Percentiles rank a stretch among this genome's conserved stretches.
These are phyloP conservation scores for Notospermus geniculatus DNA, from an alignment of 1,140 invertebrate genomes.

Conservation along the genomic window DNA sequence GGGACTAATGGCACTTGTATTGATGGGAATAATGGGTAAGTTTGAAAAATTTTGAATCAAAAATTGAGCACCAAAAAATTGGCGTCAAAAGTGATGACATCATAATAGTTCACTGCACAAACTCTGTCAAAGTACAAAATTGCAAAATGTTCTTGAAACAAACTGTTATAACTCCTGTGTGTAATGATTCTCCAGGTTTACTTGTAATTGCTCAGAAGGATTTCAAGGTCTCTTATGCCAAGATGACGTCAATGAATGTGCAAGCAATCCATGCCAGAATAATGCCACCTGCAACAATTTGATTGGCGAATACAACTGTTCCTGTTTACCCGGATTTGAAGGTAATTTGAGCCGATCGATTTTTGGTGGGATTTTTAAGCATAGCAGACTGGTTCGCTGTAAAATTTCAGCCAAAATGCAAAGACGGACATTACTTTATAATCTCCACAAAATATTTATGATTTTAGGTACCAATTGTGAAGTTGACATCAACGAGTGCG, in stretches of 20 bases:
- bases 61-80: too few species aligned
- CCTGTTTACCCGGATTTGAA: neutral
- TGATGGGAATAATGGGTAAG: conserved; percentile 5
- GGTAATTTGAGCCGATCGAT: too few species aligned
- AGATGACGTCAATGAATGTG: conserved; percentile 2
- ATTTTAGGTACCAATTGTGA: conserved; percentile 69
- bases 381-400: too few species aligned
- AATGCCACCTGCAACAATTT: neutral
- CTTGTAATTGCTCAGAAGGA: conserved; percentile 5
- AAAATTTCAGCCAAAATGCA: too few species aligned
- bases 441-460: too few species aligned
- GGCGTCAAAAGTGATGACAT: too few species aligned
- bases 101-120: too few species aligned
- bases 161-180: too few species aligned
- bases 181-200: neutral
- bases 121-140: too few species aligned
- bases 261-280: neutral
- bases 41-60: too few species aligned
- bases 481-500: conserved; percentile 88
- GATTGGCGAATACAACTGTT: conserved; percentile 3
- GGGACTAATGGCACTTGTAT: conserved; percentile 19
- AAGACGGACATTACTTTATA: neutral
- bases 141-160: too few species aligned
- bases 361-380: too few species aligned
- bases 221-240: neutral